A percentile compares a stretch with the other conserved stretches of the same genome.
Conservation (phyloP, 1,140 invertebrate species). For the Pseudomyrmex dendroicus region DNA sequence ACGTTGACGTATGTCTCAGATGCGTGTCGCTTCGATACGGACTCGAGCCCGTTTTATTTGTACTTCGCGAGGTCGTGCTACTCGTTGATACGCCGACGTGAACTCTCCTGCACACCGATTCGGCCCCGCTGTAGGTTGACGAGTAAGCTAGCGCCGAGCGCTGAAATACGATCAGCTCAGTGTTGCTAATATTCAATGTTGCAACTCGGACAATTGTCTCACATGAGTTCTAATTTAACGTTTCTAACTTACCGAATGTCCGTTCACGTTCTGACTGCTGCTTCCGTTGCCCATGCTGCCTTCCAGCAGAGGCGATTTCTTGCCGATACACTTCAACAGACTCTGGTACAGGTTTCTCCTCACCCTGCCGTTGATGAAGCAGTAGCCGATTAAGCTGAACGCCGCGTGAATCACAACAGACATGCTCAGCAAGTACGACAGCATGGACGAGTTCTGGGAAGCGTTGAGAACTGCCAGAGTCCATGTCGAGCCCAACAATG, state of each 20-base stretch:
- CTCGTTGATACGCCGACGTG: slow-evolving; percentile 97
- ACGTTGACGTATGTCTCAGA: slow-evolving; percentile 91
- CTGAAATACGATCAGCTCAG: slow-evolving; percentile 81
- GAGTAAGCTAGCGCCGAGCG: slow-evolving; percentile 93
- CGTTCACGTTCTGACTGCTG: slow-evolving; percentile 90
- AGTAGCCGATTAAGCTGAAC: slow-evolving; percentile 93
- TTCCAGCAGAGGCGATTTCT: slow-evolving; percentile 92
- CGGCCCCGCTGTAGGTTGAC: slow-evolving; percentile 83
- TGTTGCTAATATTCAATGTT: background rate
- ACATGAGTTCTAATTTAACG: background rate
- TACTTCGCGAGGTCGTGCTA: slow-evolving; percentile 96
- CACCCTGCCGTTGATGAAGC: slow-evolving; percentile 92
- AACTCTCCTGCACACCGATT: slow-evolving; percentile 88
- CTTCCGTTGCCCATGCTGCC: slow-evolving; percentile 89
- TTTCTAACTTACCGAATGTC: slow-evolving; percentile 82
- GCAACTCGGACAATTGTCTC: background rate
- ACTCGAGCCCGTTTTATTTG: slow-evolving; percentile 96
- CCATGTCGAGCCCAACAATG: slow-evolving; percentile 92
- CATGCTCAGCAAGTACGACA: slow-evolving; percentile 90
- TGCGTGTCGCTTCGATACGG: slow-evolving; percentile 94
- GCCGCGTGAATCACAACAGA: slow-evolving; percentile 90
- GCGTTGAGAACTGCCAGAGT: slow-evolving; percentile 92
- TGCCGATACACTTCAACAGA: slow-evolving; percentile 91
- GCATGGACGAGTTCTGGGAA: slow-evolving; percentile 90
- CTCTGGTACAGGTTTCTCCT: slow-evolving; percentile 89